These are phyloP conservation scores for Oenanthe melanoleuca DNA, from an alignment of 2,113 vertebrate genomes.

Conservation along the genomic window DNA sequence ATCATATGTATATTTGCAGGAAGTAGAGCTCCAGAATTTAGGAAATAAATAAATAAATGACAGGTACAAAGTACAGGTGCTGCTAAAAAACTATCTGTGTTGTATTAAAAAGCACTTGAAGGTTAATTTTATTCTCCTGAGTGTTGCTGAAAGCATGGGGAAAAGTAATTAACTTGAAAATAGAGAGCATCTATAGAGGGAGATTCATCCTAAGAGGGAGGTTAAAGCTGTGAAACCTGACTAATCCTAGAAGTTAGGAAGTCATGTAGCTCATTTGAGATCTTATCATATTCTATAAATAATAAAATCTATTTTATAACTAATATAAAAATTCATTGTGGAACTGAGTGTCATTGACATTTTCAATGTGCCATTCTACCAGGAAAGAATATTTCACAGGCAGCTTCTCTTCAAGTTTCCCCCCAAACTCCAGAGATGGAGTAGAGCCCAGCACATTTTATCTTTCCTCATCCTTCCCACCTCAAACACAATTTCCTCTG, in stretches of 20 bases:
- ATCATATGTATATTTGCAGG: not conserved
- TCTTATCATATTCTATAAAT: not conserved
- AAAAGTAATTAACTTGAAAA: not conserved
- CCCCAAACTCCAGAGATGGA: not conserved
- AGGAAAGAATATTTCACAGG: not conserved
- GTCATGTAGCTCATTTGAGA: not conserved
- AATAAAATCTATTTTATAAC: not conserved
- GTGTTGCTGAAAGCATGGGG: not conserved
- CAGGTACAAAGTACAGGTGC: not conserved
- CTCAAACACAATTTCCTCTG: not conserved
- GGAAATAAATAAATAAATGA: not conserved
- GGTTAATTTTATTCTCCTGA: not conserved
- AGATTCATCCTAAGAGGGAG: not conserved
- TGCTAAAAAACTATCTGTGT: not conserved
- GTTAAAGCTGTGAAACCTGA: not conserved
- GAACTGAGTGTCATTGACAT: not conserved
- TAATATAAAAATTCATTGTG: not conserved
- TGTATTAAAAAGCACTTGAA: not conserved
- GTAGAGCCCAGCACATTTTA: not conserved
- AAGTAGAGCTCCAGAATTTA: not conserved
- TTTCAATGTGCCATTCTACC: not conserved
- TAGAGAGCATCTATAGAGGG: not conserved
- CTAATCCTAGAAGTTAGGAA: constrained; percentile 6
- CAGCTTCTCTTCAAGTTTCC: not conserved
- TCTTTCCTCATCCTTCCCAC: not conserved